These are phyloP conservation scores for Athene noctua DNA, from an alignment of 2,113 vertebrate genomes.

Conservation along the genomic window DNA sequence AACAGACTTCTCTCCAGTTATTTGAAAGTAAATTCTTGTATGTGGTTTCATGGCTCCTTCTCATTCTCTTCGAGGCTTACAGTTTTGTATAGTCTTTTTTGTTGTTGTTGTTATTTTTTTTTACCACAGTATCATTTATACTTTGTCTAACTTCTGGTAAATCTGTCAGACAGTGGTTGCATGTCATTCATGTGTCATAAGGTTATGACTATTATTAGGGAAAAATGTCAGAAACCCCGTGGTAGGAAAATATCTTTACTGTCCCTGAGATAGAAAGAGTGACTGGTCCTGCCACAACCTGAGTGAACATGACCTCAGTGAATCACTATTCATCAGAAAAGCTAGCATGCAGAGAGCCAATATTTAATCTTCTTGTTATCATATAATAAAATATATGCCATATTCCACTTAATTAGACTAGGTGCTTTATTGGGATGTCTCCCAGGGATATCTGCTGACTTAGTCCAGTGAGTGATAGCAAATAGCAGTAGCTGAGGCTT, in stretches of 20 bases:
- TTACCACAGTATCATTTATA: background rate
- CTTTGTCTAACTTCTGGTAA: background rate
- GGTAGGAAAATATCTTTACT: background rate
- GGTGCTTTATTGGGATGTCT: background rate
- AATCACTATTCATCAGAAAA: background rate
- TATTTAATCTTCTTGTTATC: background rate
- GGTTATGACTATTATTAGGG: background rate
- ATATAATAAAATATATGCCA: background rate
- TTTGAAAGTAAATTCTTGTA: background rate
- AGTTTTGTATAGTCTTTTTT: background rate
- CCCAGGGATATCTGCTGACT: background rate
- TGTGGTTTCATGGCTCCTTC: background rate
- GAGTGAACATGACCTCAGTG: background rate
- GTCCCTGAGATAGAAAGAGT: background rate
- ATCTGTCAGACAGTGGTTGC: background rate
- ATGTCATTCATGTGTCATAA: background rate
- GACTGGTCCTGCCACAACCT: background rate
- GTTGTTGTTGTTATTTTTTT: background rate
- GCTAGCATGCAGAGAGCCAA: background rate
- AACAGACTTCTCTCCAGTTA: background rate
- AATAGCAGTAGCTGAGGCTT: background rate
- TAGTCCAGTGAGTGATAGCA: background rate
- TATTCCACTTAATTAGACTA: background rate
- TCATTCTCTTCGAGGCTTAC: rapidly evolving
- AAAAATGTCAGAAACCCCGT: background rate